Evolutionary conservation across 2,888 invertebrate species (phyloP), one percentile per base, ranked within the genome.

Genomic region (Chymomyza amoena): DNA sequence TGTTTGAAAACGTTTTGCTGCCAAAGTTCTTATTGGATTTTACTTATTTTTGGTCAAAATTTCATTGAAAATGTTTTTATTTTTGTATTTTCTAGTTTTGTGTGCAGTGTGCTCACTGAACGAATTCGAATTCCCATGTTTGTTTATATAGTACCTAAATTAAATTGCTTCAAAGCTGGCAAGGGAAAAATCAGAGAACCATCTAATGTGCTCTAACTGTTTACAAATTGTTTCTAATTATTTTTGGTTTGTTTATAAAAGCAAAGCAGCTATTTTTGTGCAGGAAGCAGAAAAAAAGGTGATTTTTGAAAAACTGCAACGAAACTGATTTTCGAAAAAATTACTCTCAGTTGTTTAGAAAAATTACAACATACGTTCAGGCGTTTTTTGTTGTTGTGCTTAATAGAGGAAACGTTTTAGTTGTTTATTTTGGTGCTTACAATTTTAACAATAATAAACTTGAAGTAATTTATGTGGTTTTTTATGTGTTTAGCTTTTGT

Each of bases 371-470:
- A 63, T 61, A 70, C 65, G 25, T 61, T 62, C 36, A 62, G 68
- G 69, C 13, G 45, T 39, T 70, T 54, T 60, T 64, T 54, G 18
- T 57, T 69, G 6, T n/a, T 56, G 61, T 61, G 69, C 16, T 13
- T 63, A 9, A 32, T 6, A 45, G 6, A 45, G 39, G 72, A 68
- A 20, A 64, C 64, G 61, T 51, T 62, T 16, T 65, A 61, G 25
- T 18, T 62, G 32, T 28, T 64, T 68, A 72, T 72, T 67, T 61
- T 75, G 64, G 60, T 75, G 78, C 87, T 87, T 81, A 85, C 80
- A 83, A 67, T 72, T 87, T 87, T 78, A 83, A 83, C 87, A 83
- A 85, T 84, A 80, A 81, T 81, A 87, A 80, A 84, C 72, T 82
- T 72, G 70, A 67, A 64, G 61, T 72, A 67, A 66, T 69, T 72